Conservation (phyloP, 2,113 vertebrate species). For the Anhinga anhinga region DNA sequence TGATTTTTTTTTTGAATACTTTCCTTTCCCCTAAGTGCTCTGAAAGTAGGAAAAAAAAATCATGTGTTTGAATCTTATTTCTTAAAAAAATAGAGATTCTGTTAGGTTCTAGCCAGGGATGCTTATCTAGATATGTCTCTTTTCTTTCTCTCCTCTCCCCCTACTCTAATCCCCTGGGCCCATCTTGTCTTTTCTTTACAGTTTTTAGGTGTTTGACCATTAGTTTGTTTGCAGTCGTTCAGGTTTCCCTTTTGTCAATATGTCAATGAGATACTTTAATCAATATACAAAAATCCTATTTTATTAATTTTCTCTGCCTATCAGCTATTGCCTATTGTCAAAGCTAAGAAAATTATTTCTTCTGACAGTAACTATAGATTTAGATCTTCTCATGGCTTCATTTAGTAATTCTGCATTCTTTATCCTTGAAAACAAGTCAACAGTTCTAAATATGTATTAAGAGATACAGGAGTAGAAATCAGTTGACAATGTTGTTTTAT, state of each 20-base stretch:
- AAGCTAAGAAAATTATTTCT: background rate
- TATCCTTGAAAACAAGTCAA: background rate
- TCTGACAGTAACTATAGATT: background rate
- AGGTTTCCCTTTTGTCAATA: background rate
- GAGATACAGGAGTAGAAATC: background rate
- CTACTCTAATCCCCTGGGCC: rapidly evolving
- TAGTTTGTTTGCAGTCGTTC: background rate
- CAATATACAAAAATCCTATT: background rate
- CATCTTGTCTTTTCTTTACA: background rate
- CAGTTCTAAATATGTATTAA: background rate
- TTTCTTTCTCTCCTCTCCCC: background rate
- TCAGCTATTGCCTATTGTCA: background rate
- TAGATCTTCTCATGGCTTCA: background rate
- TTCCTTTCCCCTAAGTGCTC: background rate
- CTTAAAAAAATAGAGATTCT: background rate
- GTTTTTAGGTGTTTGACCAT: background rate
- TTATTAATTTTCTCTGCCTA: background rate
- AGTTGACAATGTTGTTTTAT: background rate
- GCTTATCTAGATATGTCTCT: background rate
- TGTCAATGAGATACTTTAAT: background rate
- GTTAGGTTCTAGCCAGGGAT: background rate
- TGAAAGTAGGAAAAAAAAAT: background rate
- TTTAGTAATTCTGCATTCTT: background rate
- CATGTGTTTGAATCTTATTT: background rate
- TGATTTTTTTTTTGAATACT: background rate